Conservation (phyloP, 2,888 invertebrate genomes). For the Theristus sp. region DNA sequence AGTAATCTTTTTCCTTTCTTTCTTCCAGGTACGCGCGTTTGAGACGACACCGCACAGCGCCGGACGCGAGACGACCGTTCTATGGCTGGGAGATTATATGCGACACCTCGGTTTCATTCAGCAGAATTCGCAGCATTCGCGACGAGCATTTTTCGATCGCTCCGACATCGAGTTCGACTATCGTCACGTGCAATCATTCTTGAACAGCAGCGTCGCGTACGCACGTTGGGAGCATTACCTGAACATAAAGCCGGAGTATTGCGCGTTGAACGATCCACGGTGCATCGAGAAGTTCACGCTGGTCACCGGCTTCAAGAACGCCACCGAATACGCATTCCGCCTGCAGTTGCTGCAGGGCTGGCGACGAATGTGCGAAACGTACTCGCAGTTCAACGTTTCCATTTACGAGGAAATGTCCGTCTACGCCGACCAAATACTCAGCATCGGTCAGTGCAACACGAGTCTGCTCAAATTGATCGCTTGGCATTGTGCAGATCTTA, state of each 20-base stretch:
- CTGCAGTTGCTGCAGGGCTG: constrained; percentile 16
- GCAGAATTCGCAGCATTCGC: background rate
- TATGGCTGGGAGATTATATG: constrained; percentile 24
- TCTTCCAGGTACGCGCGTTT: constrained; percentile 20
- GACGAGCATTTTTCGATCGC: background rate
- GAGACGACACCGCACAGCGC: constrained; percentile 20
- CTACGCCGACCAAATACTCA: constrained; percentile 21
- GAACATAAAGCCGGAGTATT: background rate
- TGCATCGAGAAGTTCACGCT: constrained; percentile 26
- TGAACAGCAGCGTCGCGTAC: background rate
- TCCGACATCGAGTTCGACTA: background rate
- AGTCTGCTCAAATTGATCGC: background rate
- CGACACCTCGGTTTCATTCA: constrained; percentile 22
- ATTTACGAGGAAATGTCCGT: constrained; percentile 27
- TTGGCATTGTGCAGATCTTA: background rate
- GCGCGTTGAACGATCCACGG: constrained; percentile 15
- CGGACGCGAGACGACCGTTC: constrained; percentile 22
- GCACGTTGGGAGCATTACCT: background rate
- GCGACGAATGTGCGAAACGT: constrained; percentile 20
- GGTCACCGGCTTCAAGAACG: constrained; percentile 26
- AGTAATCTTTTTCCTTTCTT: no score
- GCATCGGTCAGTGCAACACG: background rate
- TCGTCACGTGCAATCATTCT: background rate
- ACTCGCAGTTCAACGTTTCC: constrained; percentile 23
- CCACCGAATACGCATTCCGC: constrained; percentile 18